These are phyloP conservation scores for Emys orbicularis DNA, from an alignment of 2,797 vertebrate genomes.

Conservation along the genomic window DNA sequence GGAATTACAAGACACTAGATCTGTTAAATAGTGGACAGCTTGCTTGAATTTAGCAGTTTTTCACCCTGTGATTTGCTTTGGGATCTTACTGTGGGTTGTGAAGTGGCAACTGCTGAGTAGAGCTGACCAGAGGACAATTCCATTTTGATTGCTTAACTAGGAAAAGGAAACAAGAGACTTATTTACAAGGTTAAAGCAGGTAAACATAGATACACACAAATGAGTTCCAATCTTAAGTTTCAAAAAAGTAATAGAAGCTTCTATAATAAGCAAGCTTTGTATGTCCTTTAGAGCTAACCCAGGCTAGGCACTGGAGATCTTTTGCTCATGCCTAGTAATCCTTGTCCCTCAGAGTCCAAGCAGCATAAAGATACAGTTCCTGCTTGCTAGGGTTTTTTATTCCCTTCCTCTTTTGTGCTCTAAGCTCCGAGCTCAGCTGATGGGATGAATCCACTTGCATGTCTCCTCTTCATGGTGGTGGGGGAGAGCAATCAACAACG, in stretches of 20 bases:
- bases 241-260: neutral
- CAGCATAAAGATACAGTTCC: too few species aligned
- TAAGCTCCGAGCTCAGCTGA: too few species aligned
- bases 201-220: neutral
- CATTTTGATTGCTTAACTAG: neutral
- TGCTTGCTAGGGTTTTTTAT: too few species aligned
- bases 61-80: slow-evolving; percentile 15
- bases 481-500: too few species aligned
- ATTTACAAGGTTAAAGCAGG: neutral
- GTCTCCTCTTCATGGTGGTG: too few species aligned
- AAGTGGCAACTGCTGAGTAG: neutral
- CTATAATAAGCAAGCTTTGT: neutral
- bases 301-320: too few species aligned
- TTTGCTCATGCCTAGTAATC: too few species aligned
- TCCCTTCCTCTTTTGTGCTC: too few species aligned
- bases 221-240: neutral
- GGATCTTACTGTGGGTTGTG: neutral
- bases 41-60: neutral
- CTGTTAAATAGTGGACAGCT: neutral
- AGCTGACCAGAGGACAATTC: neutral
- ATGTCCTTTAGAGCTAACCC: too few species aligned
- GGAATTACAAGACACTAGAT: neutral
- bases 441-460: too few species aligned
- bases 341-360: too few species aligned
- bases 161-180: neutral